Base-by-base conservation (phyloP, 2,888 invertebrate genomes). In the Eupsilia transversa region DNA sequence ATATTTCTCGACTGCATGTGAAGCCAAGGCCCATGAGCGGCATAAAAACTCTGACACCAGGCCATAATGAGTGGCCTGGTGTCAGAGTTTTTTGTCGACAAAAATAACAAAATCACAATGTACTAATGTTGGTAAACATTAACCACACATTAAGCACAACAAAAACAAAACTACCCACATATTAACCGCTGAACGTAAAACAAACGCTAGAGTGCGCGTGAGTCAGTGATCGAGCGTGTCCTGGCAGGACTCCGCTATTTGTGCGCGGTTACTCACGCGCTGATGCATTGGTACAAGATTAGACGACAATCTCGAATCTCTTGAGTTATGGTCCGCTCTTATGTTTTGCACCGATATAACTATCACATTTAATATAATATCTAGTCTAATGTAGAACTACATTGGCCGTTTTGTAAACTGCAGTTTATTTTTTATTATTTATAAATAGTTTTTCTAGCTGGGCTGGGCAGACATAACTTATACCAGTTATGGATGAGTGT, bases 221-320 rank as follows among this genome's bases (percentile, higher is more conserved):
- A 92, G 82, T 93, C 93, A 94, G 52, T 65, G 74, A 70, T 59
- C 83, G 79, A 81, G 88, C 89, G 90, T 91, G 93, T 94, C 94
- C 94, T 93, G 93, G 90, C 89, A 94, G 94, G 94, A 94, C 89
- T 89, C 85, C 59, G 91, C 91, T 93, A 93, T 94, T 94, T 92
- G 86, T 68, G 88, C 68, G 73, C 88, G 88, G 87, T 94, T 92
- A 93, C 93, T 95, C 94, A 94, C 79, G 87, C 83, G 85, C 89
- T 94, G 93, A 94, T 93, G 92, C 93, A 93, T 92, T 89, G 85
- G 88, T 86, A 89, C 86, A 61, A 85, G 90, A 87, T 90, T 89
- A 89, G 89, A 90, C 88, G 87, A 87, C 89, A 90, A 87, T 85
- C 86, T 89, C 82, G 80, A 75, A 82, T 80, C 85, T 74, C 85